These are phyloP conservation scores for Cheilosia grossa DNA, from an alignment of 2,888 invertebrate species.

Conservation along the genomic window DNA sequence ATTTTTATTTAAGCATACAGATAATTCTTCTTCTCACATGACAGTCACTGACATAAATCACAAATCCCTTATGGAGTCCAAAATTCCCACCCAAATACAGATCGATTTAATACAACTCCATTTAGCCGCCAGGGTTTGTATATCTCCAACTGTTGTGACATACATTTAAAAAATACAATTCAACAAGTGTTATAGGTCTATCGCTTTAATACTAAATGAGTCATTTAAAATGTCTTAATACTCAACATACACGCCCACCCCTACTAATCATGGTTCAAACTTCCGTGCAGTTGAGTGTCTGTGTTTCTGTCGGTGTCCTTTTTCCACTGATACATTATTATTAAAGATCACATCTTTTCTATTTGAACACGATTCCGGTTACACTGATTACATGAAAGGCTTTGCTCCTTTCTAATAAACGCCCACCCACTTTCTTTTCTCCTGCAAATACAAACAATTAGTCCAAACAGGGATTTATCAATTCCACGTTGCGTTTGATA, in stretches of 20 bases:
- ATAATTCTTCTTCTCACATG: too few relatives aligned
- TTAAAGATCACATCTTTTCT: conserved; percentile 19
- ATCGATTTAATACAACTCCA: not conserved
- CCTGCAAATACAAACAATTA: conserved; percentile 44
- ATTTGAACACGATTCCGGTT: conserved; percentile 34
- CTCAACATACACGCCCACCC: not conserved
- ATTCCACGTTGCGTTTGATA: conserved; percentile 61
- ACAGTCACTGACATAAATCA: not conserved
- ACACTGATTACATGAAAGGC: conserved; percentile 49
- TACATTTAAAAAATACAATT: conserved; percentile 15
- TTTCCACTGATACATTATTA: conserved; percentile 8
- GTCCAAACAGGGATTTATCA: conserved; percentile 51
- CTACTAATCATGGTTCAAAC: not conserved
- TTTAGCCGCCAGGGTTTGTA: not conserved
- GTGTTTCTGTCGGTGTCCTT: not conserved
- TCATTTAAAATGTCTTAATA: conserved; percentile 53
- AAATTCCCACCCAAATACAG: not conserved
- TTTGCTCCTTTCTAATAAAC: not conserved
- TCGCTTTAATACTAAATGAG: conserved; percentile 36
- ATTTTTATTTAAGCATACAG: too few relatives aligned
- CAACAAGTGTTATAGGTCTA: conserved; percentile 57
- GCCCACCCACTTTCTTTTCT: not conserved
- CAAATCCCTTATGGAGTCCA: not conserved
- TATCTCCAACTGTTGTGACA: not conserved
- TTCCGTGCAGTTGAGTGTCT: not conserved